These are phyloP conservation scores for Phataginus tricuspis DNA, from an alignment of 2,797 vertebrate species.

Conservation along the genomic window DNA sequence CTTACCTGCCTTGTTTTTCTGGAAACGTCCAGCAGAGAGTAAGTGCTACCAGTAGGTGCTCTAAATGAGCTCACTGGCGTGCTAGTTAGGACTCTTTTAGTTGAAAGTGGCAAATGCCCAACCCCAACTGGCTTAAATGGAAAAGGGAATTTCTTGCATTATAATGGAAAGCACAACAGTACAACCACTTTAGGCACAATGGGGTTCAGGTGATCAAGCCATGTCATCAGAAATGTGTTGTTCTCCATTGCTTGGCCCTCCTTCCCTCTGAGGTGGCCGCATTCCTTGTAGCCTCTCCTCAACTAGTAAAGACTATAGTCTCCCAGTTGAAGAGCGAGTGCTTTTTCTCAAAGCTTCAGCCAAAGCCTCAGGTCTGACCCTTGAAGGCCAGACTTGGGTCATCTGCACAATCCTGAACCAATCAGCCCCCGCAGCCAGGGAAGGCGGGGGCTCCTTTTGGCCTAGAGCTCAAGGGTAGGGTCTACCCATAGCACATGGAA, in stretches of 20 bases:
- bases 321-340: neutral
- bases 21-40: neutral
- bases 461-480: neutral
- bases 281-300: neutral
- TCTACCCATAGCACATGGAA: neutral
- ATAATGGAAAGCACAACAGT: neutral
- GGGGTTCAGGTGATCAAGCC: neutral
- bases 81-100: neutral
- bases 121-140: neutral
- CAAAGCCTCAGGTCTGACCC: neutral
- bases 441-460: neutral
- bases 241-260: neutral
- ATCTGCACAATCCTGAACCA: neutral
- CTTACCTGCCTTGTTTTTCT: conserved; percentile 34
- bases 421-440: neutral
- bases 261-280: neutral
- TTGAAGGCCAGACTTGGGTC: neutral
- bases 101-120: neutral
- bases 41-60: neutral
- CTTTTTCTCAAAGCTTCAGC: neutral
- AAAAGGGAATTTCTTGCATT: neutral
- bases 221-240: neutral
- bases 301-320: neutral
- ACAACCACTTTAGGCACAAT: neutral
- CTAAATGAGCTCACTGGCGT: neutral